Evolutionary conservation across 2,888 invertebrate genomes (phyloP).

Genomic region (Ophion slaviceki): DNA sequence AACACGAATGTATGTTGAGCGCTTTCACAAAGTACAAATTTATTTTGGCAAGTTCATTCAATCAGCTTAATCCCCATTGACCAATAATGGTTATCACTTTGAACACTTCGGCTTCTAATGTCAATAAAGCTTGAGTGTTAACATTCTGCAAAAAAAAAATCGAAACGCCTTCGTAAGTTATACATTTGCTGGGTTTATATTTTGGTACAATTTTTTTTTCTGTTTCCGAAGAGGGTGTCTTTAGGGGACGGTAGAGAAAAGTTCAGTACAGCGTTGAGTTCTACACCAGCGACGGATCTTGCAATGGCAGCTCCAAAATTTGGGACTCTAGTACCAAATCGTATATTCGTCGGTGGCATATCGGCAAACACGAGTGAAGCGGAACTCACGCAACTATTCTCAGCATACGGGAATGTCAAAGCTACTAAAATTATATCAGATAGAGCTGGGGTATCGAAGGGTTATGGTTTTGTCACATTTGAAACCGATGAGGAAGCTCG

Average conservation of each 20-base stretch:
- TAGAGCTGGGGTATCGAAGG: slow-evolving; percentile 97
- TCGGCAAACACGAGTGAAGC: slow-evolving; percentile 96
- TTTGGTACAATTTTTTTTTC: not conserved
- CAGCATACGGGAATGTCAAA: slow-evolving; percentile 94
- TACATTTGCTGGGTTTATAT: not conserved
- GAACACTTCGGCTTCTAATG: too few relatives aligned
- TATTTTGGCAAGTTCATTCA: too few relatives aligned
- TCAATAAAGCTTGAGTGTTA: too few relatives aligned
- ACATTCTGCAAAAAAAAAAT: too few relatives aligned
- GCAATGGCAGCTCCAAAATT: slow-evolving; percentile 82
- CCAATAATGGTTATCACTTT: too few relatives aligned
- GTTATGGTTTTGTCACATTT: slow-evolving; percentile 95
- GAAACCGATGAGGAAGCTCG: slow-evolving; percentile 95
- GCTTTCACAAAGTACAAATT: too few relatives aligned
- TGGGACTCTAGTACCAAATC: slow-evolving; percentile 95
- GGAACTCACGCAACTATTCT: slow-evolving; percentile 96
- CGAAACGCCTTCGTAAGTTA: not conserved
- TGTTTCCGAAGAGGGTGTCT: not conserved
- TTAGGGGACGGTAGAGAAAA: slow-evolving; percentile 78
- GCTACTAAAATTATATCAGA: slow-evolving; percentile 98
- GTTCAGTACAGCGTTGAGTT: slow-evolving; percentile 82
- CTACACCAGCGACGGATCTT: slow-evolving; percentile 80
- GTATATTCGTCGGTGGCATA: slow-evolving; percentile 98
- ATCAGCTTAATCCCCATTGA: too few relatives aligned
- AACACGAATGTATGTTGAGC: too few relatives aligned